Conservation (phyloP, 2,113 vertebrate species). For the Camelus bactrianus region DNA sequence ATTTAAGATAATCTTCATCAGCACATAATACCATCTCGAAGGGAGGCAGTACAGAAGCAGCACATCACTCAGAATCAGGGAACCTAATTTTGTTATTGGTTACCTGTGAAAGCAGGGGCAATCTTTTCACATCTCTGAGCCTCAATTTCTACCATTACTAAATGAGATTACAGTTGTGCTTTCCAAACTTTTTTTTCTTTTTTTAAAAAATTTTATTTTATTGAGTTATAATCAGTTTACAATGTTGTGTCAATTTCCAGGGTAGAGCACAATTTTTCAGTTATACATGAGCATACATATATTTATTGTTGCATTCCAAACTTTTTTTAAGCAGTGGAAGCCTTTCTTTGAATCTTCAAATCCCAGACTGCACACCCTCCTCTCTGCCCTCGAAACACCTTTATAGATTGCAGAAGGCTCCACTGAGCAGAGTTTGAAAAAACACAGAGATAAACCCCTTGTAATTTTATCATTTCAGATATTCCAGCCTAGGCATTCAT, state of each 20-base stretch:
- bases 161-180: neutral
- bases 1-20: neutral
- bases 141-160: conserved; percentile 4
- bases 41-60: neutral
- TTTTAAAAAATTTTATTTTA: no score
- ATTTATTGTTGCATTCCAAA: neutral
- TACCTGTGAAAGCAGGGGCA: neutral
- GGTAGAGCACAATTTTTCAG: no score
- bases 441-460: neutral
- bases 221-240: no score
- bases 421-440: neutral
- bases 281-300: no score
- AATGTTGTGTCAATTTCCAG: no score
- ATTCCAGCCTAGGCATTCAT: neutral
- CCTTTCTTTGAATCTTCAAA: neutral
- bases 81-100: neutral
- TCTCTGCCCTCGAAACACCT: neutral
- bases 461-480: neutral
- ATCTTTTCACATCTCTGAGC: neutral
- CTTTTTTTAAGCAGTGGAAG: neutral
- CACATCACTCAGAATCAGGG: neutral
- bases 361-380: neutral
- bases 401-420: neutral
- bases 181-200: neutral
- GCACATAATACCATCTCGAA: neutral